Percentiles rank a stretch among this genome's conserved stretches.
Conservation (phyloP, 2,888 invertebrate species). For the Cepaea hortensis region DNA sequence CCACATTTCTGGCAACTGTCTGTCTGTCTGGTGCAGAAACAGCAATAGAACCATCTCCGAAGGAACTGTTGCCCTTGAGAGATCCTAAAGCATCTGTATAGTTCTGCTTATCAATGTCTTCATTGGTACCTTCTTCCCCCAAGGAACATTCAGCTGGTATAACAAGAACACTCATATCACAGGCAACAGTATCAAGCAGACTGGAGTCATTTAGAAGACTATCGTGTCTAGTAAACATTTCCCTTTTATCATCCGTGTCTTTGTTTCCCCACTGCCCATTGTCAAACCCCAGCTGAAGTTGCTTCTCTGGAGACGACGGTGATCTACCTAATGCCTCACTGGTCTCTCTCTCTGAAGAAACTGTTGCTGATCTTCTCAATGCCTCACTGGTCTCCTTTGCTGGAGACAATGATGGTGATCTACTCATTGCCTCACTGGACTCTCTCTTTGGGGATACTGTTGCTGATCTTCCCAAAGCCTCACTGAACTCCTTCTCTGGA, state of each 20-base stretch:
- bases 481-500: conserved; percentile 12
- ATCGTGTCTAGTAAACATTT: not conserved
- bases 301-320: not conserved
- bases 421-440: not conserved
- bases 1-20: not conserved
- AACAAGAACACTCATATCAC: conserved; percentile 47
- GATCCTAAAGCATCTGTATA: not conserved
- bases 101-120: not conserved
- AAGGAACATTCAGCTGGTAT: conserved; percentile 36
- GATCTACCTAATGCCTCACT: conserved; percentile 3
- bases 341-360: conserved; percentile 5
- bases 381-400: conserved; percentile 8
- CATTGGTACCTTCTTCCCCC: not conserved
- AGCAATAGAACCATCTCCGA: not conserved
- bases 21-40: not conserved
- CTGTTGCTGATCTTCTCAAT: not conserved
- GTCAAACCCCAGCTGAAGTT: not conserved
- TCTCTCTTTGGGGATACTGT: not conserved
- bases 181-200: conserved; percentile 10
- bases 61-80: not conserved
- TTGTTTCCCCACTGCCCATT: not conserved
- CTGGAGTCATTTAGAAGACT: conserved; percentile 21
- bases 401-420: not conserved
- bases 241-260: not conserved
- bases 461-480: not conserved